Conservation (phyloP, 1,140 invertebrate species). For the Mamestra configurata region DNA sequence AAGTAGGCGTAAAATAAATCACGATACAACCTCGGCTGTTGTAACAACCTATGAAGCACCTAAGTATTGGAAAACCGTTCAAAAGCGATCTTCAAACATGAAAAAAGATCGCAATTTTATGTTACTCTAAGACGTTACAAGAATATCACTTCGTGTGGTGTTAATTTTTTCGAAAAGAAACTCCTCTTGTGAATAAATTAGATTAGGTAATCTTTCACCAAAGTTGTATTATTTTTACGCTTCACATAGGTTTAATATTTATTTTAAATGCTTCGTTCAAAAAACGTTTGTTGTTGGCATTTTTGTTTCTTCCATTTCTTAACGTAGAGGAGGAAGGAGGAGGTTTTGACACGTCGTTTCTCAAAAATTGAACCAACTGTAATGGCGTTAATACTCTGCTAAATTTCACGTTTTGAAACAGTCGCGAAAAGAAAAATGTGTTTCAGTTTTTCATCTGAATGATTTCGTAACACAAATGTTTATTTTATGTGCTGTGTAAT, state of each 20-base stretch:
- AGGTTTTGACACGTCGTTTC: slow-evolving; percentile 41
- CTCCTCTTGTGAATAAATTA: neutral
- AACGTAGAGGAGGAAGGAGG: neutral
- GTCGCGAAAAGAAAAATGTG: slow-evolving; percentile 14
- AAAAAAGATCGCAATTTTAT: too few relatives aligned
- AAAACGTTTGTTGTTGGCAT: neutral
- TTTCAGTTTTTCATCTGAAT: slow-evolving; percentile 20
- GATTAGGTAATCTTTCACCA: neutral
- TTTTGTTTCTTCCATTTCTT: slow-evolving; percentile 14
- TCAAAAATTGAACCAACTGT: slow-evolving; percentile 34
- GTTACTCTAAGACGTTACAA: too few relatives aligned
- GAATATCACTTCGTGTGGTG: too few relatives aligned
- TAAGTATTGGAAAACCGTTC: too few relatives aligned
- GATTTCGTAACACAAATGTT: neutral
- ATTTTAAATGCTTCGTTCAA: neutral
- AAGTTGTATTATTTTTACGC: neutral
- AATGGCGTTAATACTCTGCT: slow-evolving; percentile 29
- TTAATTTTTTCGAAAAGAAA: neutral
- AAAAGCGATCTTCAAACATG: too few relatives aligned
- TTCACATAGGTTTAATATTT: neutral
- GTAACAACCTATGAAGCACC: too few relatives aligned
- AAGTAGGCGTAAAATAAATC: too few relatives aligned
- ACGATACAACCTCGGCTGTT: too few relatives aligned
- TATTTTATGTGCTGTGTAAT: neutral
- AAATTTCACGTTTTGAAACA: slow-evolving; percentile 39